Evolutionary conservation across 2,888 invertebrate species (phyloP).

Genomic region (Apodemia zela): DNA sequence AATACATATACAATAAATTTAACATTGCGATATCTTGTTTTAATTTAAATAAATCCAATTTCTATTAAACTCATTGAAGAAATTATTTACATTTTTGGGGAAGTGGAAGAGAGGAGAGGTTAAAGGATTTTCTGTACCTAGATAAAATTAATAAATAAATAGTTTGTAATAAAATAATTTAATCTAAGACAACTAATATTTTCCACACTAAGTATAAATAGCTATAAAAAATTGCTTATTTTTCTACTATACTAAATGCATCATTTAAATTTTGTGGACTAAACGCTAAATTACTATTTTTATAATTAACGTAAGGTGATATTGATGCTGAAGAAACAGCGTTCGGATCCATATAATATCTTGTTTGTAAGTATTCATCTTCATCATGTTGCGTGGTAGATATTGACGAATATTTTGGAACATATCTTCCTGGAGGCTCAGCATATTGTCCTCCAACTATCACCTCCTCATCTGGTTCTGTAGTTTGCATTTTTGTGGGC

Average conservation of each 20-base stretch:
- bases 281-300: slow-evolving; percentile 69
- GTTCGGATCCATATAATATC: slow-evolving; percentile 42
- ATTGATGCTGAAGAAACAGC: slow-evolving; percentile 45
- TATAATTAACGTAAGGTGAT: slow-evolving; percentile 68
- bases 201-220: not conserved
- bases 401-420: slow-evolving; percentile 45
- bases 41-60: too few relatives aligned
- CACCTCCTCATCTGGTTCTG: slow-evolving; percentile 39
- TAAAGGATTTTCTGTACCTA: too few relatives aligned
- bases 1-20: too few relatives aligned
- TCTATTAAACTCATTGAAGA: too few relatives aligned
- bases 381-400: slow-evolving; percentile 39
- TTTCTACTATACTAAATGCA: slow-evolving; percentile 62
- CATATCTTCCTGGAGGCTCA: slow-evolving; percentile 61
- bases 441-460: slow-evolving; percentile 44
- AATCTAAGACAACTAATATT: slow-evolving; percentile 15
- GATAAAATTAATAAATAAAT: not conserved
- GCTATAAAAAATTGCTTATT: slow-evolving; percentile 37
- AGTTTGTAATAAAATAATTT: slow-evolving; percentile 8
- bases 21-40: too few relatives aligned
- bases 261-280: slow-evolving; percentile 74
- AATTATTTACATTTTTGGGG: too few relatives aligned
- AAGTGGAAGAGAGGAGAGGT: too few relatives aligned
- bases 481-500: slow-evolving; percentile 27
- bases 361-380: slow-evolving; percentile 40